Conservation (phyloP, 2,797 vertebrate genomes). For the Coendou prehensilis region DNA sequence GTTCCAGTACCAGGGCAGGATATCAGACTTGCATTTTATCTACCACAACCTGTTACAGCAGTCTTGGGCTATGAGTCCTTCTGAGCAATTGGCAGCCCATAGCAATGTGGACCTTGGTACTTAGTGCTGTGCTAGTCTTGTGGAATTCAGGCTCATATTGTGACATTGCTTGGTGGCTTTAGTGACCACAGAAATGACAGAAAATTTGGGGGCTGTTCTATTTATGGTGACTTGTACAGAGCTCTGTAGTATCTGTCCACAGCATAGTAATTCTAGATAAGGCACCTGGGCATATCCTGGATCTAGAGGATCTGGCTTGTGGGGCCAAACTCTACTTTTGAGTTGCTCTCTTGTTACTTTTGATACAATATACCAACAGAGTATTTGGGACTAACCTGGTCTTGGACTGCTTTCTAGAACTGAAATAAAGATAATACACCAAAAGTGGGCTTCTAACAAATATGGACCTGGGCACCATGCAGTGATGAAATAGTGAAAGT, state of each 20-base stretch:
- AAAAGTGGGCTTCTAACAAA: neutral
- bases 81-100: neutral
- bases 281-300: neutral
- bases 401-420: neutral
- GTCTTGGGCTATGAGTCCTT: neutral
- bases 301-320: neutral
- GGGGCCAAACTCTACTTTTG: too few species aligned
- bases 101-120: neutral
- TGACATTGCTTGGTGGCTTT: neutral
- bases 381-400: neutral
- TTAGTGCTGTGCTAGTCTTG: neutral
- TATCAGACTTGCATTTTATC: neutral
- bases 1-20: neutral
- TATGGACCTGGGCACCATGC: neutral
- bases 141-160: neutral
- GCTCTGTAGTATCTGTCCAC: neutral
- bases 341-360: neutral
- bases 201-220: neutral
- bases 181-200: neutral
- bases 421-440: neutral
- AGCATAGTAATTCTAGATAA: neutral
- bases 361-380: neutral
- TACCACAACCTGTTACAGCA: neutral
- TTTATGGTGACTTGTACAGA: too few species aligned
- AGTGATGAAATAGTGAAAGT: neutral